Evolutionary conservation across 2,797 vertebrate genomes (phyloP), one percentile per base, ranked within the genome.

Genomic region (Pelodytes ibericus): DNA sequence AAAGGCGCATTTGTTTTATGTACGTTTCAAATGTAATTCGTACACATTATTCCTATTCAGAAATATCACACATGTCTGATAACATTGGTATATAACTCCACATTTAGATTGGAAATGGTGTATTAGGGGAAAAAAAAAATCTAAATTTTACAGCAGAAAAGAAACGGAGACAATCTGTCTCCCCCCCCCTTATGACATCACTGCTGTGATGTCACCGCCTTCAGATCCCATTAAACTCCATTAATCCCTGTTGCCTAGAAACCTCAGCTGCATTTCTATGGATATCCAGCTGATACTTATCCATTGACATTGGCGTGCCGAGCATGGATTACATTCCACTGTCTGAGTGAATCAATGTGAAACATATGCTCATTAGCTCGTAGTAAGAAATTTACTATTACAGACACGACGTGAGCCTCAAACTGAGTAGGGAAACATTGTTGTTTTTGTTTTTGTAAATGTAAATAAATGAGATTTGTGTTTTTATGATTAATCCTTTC

Each of bases 121-220:
- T 1, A 39, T 7, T 39, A 39, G 36, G 36, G 15, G 15, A 39
- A 39, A 39, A 39, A 2, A 39, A 2, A 1, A 39, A 2, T 6
- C 6, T 39, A 6, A 39, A 39, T 13, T 39, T 6, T 39, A 39
- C 13, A 39, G n/a, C n/a, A n/a, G n/a, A 39, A 7, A 13, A 39
- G 33, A 7, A 39, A 13, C 6, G 33, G 33, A 39, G 33, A 39
- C 6, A 39, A 39, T 39, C 1, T 18, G 11, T 4, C 22, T 11
- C n/a, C 49, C 22, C 2, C 51, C 51, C 36, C 1, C 10, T 59
- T 51, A 78, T 78, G 68, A 78, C 75, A 25, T 72, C 69, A 67
- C 65, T 44, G 15, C 53, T 71, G 25, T 78, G 69, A 78, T 72
- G 69, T 78, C 75, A 77, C 49, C 9, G 22, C 33, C 33, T 41